Conservation (phyloP, 2,888 invertebrate genomes). For the Machimus atricapillus region DNA sequence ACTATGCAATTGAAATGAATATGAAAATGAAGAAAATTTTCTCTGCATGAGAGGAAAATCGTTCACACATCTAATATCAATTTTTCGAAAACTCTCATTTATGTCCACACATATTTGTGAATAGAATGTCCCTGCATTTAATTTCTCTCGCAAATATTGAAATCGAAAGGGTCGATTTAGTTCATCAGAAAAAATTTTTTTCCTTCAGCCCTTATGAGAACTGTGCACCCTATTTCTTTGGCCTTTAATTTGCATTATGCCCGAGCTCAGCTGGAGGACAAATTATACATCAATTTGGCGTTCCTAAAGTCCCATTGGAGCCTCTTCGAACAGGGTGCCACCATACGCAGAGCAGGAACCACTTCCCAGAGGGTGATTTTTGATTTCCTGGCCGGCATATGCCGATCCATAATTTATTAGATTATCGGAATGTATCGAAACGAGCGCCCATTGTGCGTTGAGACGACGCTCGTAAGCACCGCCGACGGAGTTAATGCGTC, state of each 20-base stretch:
- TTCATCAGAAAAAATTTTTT: background rate
- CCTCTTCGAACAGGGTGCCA: background rate
- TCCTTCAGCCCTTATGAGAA: background rate
- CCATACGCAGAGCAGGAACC: background rate
- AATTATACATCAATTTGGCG: constrained; percentile 29
- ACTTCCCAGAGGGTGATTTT: background rate
- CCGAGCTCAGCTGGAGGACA: background rate
- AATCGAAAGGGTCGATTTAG: background rate
- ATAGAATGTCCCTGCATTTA: background rate
- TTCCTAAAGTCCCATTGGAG: background rate
- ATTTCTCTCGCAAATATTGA: background rate
- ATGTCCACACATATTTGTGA: background rate
- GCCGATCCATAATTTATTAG: constrained; percentile 19
- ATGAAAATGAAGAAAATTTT: too few relatives aligned
- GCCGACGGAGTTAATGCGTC: constrained; percentile 5
- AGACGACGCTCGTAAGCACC: background rate
- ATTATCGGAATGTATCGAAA: background rate
- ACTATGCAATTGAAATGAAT: too few relatives aligned
- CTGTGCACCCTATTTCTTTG: background rate
- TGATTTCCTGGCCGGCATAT: constrained; percentile 18
- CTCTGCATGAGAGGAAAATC: too few relatives aligned
- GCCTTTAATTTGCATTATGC: background rate
- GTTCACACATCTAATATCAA: too few relatives aligned
- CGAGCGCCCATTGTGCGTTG: constrained; percentile 6
- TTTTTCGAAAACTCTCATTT: background rate